Conservation (phyloP, 2,113 vertebrate genomes). For the Sapayoa aenigma region DNA sequence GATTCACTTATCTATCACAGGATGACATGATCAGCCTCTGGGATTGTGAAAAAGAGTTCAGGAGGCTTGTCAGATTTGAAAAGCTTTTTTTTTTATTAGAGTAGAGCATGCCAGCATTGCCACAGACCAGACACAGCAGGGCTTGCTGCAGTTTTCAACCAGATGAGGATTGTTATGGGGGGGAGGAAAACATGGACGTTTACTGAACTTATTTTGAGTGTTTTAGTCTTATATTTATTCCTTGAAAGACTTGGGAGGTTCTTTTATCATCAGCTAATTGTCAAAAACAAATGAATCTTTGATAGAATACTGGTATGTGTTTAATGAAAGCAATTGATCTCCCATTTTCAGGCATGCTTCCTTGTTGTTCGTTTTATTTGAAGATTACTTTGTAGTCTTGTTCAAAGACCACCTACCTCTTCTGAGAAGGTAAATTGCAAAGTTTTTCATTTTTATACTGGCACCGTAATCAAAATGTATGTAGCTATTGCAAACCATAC, state of each 20-base stretch:
- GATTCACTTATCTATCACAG: background rate
- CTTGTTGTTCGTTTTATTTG: background rate
- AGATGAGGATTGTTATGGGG: background rate
- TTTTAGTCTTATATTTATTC: background rate
- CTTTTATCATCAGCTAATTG: conserved; percentile 26
- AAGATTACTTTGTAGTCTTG: conserved; percentile 46
- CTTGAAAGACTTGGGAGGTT: background rate
- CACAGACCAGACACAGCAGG: background rate
- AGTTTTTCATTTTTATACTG: background rate
- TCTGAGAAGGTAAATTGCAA: background rate
- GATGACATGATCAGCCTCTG: background rate
- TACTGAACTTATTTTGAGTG: background rate
- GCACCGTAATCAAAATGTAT: background rate
- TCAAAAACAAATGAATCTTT: background rate
- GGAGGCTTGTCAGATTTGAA: background rate
- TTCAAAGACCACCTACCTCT: conserved; percentile 36
- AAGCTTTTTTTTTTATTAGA: background rate
- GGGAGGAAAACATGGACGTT: background rate
- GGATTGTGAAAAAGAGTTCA: background rate
- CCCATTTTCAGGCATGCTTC: background rate
- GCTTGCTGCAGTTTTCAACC: background rate
- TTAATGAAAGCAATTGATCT: conserved; percentile 41
- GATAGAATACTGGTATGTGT: background rate
- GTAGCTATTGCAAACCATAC: background rate
- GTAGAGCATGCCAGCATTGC: background rate